These are phyloP conservation scores for Parazoanthus darwini DNA, from an alignment of 92 coral and sea anemone species.

Conservation along the genomic window DNA sequence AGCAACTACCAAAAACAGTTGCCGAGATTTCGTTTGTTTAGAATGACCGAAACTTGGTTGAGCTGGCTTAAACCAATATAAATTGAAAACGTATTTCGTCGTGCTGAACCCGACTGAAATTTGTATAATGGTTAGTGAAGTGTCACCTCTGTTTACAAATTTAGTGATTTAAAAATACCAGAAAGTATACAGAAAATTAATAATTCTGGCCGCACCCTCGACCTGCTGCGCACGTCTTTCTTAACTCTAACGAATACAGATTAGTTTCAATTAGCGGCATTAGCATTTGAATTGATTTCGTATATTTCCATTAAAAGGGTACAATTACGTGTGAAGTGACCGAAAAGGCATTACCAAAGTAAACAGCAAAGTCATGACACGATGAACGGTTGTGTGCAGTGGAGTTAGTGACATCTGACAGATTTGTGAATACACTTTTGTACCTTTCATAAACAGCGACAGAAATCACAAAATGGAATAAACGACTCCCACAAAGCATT, in stretches of 20 bases:
- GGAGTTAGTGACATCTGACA: slow-evolving; percentile 1
- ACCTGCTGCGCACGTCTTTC: background rate
- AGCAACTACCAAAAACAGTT: background rate
- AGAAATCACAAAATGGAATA: background rate
- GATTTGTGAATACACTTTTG: slow-evolving; percentile 24
- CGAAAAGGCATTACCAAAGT: slow-evolving; percentile 33
- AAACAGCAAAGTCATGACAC: slow-evolving; percentile 22
- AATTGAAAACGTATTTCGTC: background rate
- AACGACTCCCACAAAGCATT: background rate
- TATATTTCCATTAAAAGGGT: slow-evolving; percentile 1
- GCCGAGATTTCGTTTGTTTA: background rate
- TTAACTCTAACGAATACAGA: slow-evolving; percentile 9
- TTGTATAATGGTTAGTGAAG: too few relatives aligned
- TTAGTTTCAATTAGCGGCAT: slow-evolving; percentile 38
- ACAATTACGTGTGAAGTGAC: slow-evolving; percentile 1
- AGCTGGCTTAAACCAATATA: background rate
- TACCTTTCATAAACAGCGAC: slow-evolving; percentile 1
- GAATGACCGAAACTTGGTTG: background rate
- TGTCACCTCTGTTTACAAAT: too few relatives aligned
- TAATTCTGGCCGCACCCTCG: background rate
- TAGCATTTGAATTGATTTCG: slow-evolving; percentile 11
- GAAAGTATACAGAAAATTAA: background rate
- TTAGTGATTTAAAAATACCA: too few relatives aligned
- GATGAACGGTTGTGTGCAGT: background rate
- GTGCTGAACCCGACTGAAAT: background rate